A percentile compares a stretch with the other conserved stretches of the same genome.
Conservation (phyloP, 1,140 invertebrate species). For the Hycleus phaleratus region DNA sequence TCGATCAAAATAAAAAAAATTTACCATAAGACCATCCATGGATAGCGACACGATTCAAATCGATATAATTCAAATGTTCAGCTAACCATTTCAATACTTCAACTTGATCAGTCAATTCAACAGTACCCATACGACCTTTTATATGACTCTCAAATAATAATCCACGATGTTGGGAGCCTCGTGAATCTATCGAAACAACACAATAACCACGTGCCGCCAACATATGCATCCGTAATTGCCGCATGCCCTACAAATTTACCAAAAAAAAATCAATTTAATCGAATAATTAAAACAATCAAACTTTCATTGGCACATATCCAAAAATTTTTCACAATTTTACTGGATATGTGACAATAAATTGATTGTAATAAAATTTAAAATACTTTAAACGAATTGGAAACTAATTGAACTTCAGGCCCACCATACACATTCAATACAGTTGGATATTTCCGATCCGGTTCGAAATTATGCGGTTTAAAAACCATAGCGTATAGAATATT, state of each 20-base stretch:
- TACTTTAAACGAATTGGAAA: slow-evolving; percentile 93
- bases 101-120: slow-evolving; percentile 94
- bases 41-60: slow-evolving; percentile 86
- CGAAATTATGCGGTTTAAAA: slow-evolving; percentile 77
- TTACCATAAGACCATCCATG: slow-evolving; percentile 95
- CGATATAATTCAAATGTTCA: slow-evolving; percentile 77
- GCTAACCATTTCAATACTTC: slow-evolving; percentile 87
- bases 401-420: slow-evolving; percentile 94
- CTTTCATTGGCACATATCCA: too few species aligned
- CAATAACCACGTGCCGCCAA: slow-evolving; percentile 93
- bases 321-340: too few species aligned
- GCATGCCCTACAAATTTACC: slow-evolving; percentile 59
- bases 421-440: slow-evolving; percentile 96
- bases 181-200: slow-evolving; percentile 89
- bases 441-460: slow-evolving; percentile 75
- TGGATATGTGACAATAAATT: too few species aligned
- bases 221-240: slow-evolving; percentile 90
- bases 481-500: slow-evolving; percentile 84
- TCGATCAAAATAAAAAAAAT: too few species aligned
- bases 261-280: neutral
- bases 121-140: slow-evolving; percentile 82
- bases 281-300: neutral
- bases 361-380: slow-evolving; percentile 4
- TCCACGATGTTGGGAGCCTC: slow-evolving; percentile 90
- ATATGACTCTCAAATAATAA: slow-evolving; percentile 86